phyloP scores from a whole-genome alignment of 2,113 vertebrate genomes.

The Epinephelus fuscoguttatus region DNA sequence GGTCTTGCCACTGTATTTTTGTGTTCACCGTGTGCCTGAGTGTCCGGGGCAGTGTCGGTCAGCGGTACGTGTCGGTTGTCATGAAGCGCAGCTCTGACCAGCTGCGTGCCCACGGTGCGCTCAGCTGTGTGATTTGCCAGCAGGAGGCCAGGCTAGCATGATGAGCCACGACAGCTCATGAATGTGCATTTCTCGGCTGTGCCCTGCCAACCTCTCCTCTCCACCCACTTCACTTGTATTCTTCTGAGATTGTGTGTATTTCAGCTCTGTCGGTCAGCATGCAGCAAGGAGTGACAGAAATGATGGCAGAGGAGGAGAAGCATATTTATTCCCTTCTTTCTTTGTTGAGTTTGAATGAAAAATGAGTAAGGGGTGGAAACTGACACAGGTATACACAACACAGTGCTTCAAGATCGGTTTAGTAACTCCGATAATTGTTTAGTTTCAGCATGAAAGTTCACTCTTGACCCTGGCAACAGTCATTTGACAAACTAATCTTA shows the following conservation, averaged over 20 bases:
- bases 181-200: slow-evolving; percentile 41
- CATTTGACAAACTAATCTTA: too few relatives aligned
- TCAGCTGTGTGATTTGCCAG: slow-evolving; percentile 9
- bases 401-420: not conserved
- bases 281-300: slow-evolving; percentile 18
- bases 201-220: not conserved
- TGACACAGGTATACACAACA: not conserved
- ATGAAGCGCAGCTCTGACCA: slow-evolving; percentile 13
- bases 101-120: slow-evolving; percentile 31
- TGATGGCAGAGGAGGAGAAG: not conserved
- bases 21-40: too few relatives aligned
- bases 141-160: slow-evolving; percentile 7
- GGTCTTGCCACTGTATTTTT: not conserved
- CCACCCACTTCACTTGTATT: not conserved
- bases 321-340: not conserved
- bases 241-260: slow-evolving; percentile 24
- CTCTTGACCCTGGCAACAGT: too few relatives aligned
- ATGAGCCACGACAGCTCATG: slow-evolving; percentile 44
- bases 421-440: not conserved
- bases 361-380: not conserved
- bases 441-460: too few relatives aligned
- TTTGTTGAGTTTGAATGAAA: not conserved
- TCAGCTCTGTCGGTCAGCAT: slow-evolving; percentile 28
- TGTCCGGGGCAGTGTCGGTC: slow-evolving; percentile 5
- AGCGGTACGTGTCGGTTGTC: not conserved